Evolutionary conservation across 2,113 vertebrate species (phyloP).

Genomic region (Myiozetetes cayanensis): DNA sequence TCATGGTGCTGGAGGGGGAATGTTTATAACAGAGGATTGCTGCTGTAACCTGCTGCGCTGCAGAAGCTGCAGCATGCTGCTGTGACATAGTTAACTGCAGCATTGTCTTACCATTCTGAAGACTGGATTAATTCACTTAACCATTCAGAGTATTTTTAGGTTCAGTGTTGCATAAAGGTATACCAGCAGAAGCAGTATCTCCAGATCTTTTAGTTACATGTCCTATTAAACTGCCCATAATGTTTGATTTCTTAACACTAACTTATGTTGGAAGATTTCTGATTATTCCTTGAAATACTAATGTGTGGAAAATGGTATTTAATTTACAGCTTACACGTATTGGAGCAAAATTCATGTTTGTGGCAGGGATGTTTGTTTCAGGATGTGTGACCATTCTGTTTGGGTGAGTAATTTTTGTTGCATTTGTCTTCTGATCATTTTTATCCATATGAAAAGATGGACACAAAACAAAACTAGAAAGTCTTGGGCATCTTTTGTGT

Average conservation of each 20-base stretch:
- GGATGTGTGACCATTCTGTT: constrained; percentile 88
- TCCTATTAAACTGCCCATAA: background rate
- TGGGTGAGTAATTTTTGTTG: constrained; percentile 81
- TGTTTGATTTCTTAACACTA: background rate
- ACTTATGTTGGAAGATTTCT: background rate
- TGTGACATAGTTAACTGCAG: background rate
- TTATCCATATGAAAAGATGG: background rate
- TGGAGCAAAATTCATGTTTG: constrained; percentile 94
- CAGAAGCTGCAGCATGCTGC: background rate
- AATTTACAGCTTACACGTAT: constrained; percentile 88
- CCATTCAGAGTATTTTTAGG: constrained; percentile 22
- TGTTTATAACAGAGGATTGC: background rate
- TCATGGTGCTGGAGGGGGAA: background rate
- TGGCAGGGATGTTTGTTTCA: constrained; percentile 87
- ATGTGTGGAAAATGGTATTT: constrained; percentile 16
- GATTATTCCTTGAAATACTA: background rate
- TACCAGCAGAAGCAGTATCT: background rate
- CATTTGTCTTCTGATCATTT: background rate
- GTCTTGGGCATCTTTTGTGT: background rate
- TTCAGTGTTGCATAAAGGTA: background rate
- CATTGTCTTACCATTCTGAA: background rate
- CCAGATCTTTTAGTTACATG: background rate
- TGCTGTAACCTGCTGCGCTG: background rate
- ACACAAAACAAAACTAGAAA: background rate
- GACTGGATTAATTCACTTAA: constrained; percentile 53